phyloP scores from a whole-genome alignment of 1,140 invertebrate genomes.

The Asobara japonica region DNA sequence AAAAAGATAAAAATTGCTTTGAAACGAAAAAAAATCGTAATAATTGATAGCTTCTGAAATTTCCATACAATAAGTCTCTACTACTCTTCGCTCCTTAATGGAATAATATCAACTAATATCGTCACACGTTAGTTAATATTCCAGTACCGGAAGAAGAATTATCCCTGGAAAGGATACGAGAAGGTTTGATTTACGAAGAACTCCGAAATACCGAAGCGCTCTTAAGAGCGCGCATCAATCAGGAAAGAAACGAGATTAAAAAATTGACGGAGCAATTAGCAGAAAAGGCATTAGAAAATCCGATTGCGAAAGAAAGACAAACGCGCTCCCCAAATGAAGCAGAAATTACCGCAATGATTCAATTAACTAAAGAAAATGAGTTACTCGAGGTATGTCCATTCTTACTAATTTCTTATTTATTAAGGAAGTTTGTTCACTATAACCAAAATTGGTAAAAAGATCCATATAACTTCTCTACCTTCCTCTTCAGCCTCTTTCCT shows the following conservation, averaged over 20 bases:
- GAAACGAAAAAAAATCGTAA: too few species aligned
- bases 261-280: slow-evolving; percentile 68
- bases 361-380: slow-evolving; percentile 73
- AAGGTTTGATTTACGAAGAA: slow-evolving; percentile 75
- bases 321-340: slow-evolving; percentile 66
- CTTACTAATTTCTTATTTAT: too few species aligned
- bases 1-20: too few species aligned
- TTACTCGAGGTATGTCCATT: slow-evolving; percentile 66
- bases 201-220: slow-evolving; percentile 73
- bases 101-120: too few species aligned
- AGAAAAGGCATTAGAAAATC: slow-evolving; percentile 65
- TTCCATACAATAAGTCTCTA: too few species aligned
- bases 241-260: slow-evolving; percentile 75
- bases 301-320: slow-evolving; percentile 62
- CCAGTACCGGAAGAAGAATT: neutral
- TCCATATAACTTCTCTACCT: too few species aligned
- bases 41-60: too few species aligned
- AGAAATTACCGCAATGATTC: slow-evolving; percentile 61
- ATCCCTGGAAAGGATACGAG: slow-evolving; percentile 68
- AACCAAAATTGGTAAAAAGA: too few species aligned
- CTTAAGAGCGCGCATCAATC: slow-evolving; percentile 72
- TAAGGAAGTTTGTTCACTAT: too few species aligned
- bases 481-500: too few species aligned
- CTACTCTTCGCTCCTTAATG: neutral
- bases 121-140: neutral